These are phyloP conservation scores for Seriola dumerili DNA, from an alignment of 2,113 vertebrate genomes.

Conservation along the genomic window DNA sequence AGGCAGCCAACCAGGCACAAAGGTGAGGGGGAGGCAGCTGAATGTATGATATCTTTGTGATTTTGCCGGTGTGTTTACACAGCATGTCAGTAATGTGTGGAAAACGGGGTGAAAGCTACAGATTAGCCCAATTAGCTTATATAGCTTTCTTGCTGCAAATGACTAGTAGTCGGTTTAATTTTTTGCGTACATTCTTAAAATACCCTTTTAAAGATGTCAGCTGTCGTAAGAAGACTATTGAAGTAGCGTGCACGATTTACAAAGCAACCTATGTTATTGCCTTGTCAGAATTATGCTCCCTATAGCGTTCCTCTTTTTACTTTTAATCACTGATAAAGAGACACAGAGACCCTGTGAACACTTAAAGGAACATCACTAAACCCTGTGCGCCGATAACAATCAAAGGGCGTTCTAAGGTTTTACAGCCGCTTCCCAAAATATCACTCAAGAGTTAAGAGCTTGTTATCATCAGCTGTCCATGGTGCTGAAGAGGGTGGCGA, in stretches of 20 bases:
- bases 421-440: neutral
- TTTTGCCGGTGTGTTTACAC: neutral
- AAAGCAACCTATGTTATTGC: neutral
- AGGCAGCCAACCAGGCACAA: constrained; percentile 32
- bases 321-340: neutral
- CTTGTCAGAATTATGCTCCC: neutral
- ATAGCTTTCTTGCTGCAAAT: neutral
- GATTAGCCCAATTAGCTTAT: neutral
- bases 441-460: neutral
- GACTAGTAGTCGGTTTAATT: neutral
- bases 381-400: neutral
- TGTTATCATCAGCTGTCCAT: constrained; percentile 1
- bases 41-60: neutral
- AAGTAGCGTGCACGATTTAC: neutral
- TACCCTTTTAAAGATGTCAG: neutral
- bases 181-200: neutral
- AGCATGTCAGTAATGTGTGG: no score
- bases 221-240: neutral
- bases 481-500: neutral
- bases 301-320: neutral
- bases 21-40: constrained; percentile 49
- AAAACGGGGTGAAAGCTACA: neutral
- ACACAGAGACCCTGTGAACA: neutral
- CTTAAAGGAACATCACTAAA: neutral
- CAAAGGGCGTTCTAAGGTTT: no score